Evolutionary conservation across 1,140 invertebrate genomes (phyloP), one percentile per base, ranked within the genome.

Genomic region (Eriosoma lanigerum): DNA sequence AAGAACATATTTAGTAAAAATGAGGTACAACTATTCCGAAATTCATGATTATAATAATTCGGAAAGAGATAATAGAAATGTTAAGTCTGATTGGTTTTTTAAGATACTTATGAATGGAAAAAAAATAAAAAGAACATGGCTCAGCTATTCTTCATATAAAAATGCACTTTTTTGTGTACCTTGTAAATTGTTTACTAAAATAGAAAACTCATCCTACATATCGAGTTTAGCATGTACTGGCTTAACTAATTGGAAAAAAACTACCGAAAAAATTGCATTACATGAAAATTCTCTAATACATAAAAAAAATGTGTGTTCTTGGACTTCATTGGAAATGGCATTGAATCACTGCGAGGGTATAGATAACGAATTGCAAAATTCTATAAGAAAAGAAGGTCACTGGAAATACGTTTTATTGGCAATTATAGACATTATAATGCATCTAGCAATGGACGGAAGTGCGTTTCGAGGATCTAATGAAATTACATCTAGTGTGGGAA

Each of bases 111-210:
- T 70, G 12, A 75, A 75, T 75, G 72, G 26, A 29, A 56, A 56
- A 58, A 54, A 56, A 58, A 13, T 56, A 10, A 29, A 52, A 56
- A 56, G 50, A 12, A 38, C 17, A n/a, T 75, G 32, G 48, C 72
- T 75, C 17, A 54, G 50, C 26, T 75, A 75, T 75, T 75, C 26
- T 38, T 58, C 26, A 29, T 54, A 9, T 29, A 75, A 75, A 75
- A 75, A 75, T 52, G 24, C 52, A 75, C 46, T 75, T 38, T 75
- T 75, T 75, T 75, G 70, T 54, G 29, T 75, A 52, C 70, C 70
- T 52, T 75, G 70, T 75, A 50, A 32, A 54, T 75, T 75, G 32
- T 75, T 56, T 56, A 58, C 8, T 75, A 44, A 75, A 56, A 24
- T 48, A 44, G 66, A 70, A 70, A 48, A 70, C 0, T 48, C 21